Conservation (phyloP, 2,113 vertebrate genomes). For the Sclerurus mexicanus region DNA sequence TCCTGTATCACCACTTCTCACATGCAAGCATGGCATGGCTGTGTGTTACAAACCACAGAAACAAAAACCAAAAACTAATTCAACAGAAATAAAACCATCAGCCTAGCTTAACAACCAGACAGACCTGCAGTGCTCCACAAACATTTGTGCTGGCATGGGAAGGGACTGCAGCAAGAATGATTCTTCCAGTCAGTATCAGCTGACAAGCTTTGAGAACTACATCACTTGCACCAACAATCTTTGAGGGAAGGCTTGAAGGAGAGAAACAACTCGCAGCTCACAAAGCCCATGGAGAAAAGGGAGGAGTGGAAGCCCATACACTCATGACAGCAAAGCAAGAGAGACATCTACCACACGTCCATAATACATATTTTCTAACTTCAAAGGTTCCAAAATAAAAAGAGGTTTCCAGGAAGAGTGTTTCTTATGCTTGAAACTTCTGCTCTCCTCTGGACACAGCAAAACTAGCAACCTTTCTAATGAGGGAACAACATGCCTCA, state of each 20-base stretch:
- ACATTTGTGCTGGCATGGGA: not conserved
- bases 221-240: not conserved
- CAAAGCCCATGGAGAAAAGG: not conserved
- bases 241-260: not conserved
- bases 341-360: not conserved
- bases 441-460: not conserved
- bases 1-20: not conserved
- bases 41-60: not conserved
- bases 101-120: not conserved
- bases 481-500: not conserved
- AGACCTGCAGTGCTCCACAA: not conserved
- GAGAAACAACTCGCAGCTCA: not conserved
- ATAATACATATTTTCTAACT: not conserved
- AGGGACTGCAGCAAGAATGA: not conserved
- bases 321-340: not conserved
- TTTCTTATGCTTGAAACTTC: not conserved
- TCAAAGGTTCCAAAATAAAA: not conserved
- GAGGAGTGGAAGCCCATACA: not conserved
- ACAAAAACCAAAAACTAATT: not conserved
- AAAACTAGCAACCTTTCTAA: not conserved
- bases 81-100: not conserved
- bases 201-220: not conserved
- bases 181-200: not conserved
- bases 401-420: not conserved
- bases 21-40: not conserved